Evolutionary conservation across 1,140 invertebrate genomes (phyloP).

Genomic region (Polyergus mexicanus): DNA sequence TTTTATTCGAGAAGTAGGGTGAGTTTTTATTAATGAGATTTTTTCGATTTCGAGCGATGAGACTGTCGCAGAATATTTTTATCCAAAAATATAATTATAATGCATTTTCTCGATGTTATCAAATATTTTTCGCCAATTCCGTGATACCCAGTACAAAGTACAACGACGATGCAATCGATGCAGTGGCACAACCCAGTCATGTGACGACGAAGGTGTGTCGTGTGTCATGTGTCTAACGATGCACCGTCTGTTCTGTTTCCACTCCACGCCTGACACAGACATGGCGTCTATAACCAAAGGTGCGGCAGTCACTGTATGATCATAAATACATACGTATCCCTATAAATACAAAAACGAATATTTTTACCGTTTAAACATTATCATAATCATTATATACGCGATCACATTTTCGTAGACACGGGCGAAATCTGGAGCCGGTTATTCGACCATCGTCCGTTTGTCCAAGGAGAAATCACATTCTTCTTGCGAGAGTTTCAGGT

Average conservation of each 20-base stretch:
- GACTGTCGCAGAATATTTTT: background rate
- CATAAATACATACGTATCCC: constrained; percentile 42
- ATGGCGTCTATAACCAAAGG: constrained; percentile 86
- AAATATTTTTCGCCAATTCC: too few species aligned
- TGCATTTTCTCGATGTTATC: too few species aligned
- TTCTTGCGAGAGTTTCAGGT: constrained; percentile 95
- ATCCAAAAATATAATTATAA: background rate
- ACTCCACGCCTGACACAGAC: constrained; percentile 31
- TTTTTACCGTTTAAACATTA: constrained; percentile 46
- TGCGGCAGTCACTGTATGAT: constrained; percentile 70
- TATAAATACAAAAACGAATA: background rate
- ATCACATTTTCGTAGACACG: constrained; percentile 88
- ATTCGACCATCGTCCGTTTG: constrained; percentile 94
- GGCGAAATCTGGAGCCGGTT: constrained; percentile 93
- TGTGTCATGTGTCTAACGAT: background rate
- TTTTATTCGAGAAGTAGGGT: background rate
- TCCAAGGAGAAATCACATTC: constrained; percentile 94
- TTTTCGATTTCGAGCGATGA: background rate
- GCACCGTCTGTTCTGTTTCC: constrained; percentile 19
- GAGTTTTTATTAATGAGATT: background rate
- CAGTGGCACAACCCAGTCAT: constrained; percentile 18
- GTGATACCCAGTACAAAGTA: background rate
- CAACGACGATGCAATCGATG: background rate
- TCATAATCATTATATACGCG: constrained; percentile 56
- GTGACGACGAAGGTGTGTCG: background rate